Conservation (phyloP, 2,113 vertebrate genomes). For the Eulemur rufifrons region DNA sequence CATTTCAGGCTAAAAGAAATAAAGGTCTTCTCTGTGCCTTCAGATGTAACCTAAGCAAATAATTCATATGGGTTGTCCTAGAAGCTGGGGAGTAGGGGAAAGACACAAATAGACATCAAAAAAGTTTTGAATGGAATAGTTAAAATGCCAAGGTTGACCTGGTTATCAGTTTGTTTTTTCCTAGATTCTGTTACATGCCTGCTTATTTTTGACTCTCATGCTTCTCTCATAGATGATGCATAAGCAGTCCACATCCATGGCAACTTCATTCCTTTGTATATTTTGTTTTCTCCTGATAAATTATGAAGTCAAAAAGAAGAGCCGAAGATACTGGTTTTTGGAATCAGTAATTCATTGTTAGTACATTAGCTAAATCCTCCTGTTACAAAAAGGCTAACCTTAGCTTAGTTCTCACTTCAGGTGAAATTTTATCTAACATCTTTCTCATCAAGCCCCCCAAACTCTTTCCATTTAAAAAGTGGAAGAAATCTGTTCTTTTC, state of each 20-base stretch:
- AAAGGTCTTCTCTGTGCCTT: neutral
- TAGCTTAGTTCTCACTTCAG: neutral
- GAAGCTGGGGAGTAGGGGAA: neutral
- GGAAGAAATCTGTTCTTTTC: neutral
- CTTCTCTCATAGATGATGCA: neutral
- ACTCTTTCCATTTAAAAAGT: neutral
- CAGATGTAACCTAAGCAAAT: neutral
- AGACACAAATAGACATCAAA: constrained; percentile 30
- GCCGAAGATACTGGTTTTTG: neutral
- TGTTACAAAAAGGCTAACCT: neutral
- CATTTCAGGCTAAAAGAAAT: neutral
- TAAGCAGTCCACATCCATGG: neutral
- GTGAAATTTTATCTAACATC: neutral
- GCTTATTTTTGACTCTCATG: neutral
- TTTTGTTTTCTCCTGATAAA: neutral
- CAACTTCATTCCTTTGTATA: neutral
- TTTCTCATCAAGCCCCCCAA: neutral
- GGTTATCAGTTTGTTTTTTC: neutral
- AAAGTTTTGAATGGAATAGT: neutral
- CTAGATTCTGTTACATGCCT: neutral
- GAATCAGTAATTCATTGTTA: neutral
- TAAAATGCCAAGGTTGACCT: neutral
- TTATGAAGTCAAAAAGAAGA: constrained; percentile 13
- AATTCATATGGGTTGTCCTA: neutral
- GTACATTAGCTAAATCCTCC: neutral